phyloP scores from a whole-genome alignment of 2,797 vertebrate genomes.

The Chromobotia macracanthus region DNA sequence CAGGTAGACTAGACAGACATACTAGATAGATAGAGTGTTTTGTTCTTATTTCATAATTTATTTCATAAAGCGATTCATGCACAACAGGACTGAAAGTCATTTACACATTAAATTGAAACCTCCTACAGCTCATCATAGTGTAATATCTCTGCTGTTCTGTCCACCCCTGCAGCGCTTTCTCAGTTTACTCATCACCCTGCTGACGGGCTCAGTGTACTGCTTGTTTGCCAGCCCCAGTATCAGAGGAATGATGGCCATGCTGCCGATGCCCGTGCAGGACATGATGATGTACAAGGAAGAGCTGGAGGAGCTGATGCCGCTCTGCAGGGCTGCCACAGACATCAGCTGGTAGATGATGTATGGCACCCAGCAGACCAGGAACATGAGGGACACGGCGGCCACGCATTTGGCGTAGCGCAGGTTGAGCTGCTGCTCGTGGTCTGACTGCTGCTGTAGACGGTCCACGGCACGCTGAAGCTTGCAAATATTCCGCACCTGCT shows the following conservation, averaged over 20 bases:
- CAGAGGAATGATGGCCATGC: conserved; percentile 82
- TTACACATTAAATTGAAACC: too few species aligned
- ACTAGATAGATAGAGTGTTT: not conserved
- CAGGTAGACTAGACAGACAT: not conserved
- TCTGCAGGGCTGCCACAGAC: conserved; percentile 71
- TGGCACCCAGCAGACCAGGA: conserved; percentile 88
- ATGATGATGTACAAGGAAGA: conserved; percentile 77
- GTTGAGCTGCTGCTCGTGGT: conserved; percentile 70
- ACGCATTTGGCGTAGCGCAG: conserved; percentile 83
- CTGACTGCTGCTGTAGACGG: conserved; percentile 31
- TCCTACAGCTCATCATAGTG: conserved; percentile 4
- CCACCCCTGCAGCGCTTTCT: conserved; percentile 64
- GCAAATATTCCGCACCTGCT: conserved; percentile 66
- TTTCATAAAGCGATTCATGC: not conserved
- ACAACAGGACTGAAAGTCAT: not conserved
- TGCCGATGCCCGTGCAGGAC: conserved; percentile 83
- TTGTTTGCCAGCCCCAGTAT: conserved; percentile 79
- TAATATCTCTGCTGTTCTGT: conserved; percentile 5
- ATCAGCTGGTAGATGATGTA: conserved; percentile 87
- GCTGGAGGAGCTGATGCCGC: conserved; percentile 57
- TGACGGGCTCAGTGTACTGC: conserved; percentile 77
- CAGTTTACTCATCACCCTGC: conserved; percentile 71
- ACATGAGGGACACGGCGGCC: conserved; percentile 81
- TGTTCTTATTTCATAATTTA: conserved; percentile 15
- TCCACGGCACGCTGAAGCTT: conserved; percentile 48